Percentiles rank a stretch among this genome's conserved stretches.
These are phyloP conservation scores for Triops cancriformis DNA, from an alignment of 1,140 invertebrate species.

Conservation along the genomic window DNA sequence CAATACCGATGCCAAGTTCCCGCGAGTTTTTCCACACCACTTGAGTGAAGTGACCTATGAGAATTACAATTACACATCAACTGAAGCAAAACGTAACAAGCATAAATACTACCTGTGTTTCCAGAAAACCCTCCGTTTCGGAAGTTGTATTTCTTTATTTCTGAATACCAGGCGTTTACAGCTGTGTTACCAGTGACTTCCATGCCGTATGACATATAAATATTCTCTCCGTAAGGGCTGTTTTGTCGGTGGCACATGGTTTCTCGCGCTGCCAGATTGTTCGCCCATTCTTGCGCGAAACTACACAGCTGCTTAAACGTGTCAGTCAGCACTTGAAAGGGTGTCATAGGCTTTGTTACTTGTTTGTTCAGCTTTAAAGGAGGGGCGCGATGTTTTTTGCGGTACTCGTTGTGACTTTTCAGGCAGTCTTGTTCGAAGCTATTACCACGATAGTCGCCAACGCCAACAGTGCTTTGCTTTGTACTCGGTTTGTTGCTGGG, in stretches of 20 bases:
- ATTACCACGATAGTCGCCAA: not conserved
- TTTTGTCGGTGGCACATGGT: constrained; percentile 61
- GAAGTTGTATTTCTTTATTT: constrained; percentile 51
- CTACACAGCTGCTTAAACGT: constrained; percentile 48
- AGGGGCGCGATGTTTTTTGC: constrained; percentile 59
- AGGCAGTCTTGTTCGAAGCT: constrained; percentile 53
- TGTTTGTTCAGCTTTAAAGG: constrained; percentile 59
- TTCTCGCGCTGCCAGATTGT: constrained; percentile 56
- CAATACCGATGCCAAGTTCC: constrained; percentile 64
- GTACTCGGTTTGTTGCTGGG: too few species aligned
- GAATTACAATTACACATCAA: not conserved
- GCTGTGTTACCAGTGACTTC: constrained; percentile 58
- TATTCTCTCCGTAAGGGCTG: constrained; percentile 62
- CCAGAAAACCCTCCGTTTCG: constrained; percentile 40
- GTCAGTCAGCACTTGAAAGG: not conserved
- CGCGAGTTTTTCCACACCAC: constrained; percentile 62
- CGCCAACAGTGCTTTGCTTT: not conserved
- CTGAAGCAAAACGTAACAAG: constrained; percentile 26
- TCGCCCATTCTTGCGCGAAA: constrained; percentile 74
- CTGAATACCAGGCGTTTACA: constrained; percentile 64
- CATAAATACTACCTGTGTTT: constrained; percentile 28
- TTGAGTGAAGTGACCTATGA: constrained; percentile 59
- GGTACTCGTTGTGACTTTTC: constrained; percentile 65
- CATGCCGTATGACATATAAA: constrained; percentile 62
- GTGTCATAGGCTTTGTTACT: constrained; percentile 43